Evolutionary conservation across 2,888 invertebrate genomes (phyloP), one percentile per base, ranked within the genome.

Genomic region (Pasiphila rectangulata): DNA sequence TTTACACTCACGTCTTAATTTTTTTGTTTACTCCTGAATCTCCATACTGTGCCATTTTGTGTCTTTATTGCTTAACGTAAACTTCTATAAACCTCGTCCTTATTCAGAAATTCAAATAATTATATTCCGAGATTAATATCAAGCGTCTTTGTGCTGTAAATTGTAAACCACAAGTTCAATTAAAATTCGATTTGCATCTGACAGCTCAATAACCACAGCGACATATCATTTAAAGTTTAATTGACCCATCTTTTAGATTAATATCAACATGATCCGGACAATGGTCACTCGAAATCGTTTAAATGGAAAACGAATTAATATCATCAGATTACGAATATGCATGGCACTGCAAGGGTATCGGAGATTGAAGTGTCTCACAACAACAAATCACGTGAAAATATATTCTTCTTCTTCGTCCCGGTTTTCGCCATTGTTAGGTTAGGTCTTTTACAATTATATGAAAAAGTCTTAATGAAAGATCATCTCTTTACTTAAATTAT

Each of bases 171-270:
- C 37, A 19, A n/a, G 17, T 43, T 51, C 38, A 46, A 53, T 56
- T 52, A 43, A 50, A 46, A 29, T 50, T 48, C 54, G 38, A 40
- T 48, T 47, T 46, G 38, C 39, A 35, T 51, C 37, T 36, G 54
- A 57, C 51, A 54, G 49, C 46, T 51, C 54, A 54, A 57, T 57
- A 41, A 45, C 23, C 36, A 30, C 27, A 17, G 7, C 23, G 25
- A 39, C 36, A 30, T 23, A 46, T 39, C 6, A 43, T 41, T 50
- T 46, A 42, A 45, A 47, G 35, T 45, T 47, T 35, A 46, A 54
- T 57, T 52, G 50, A 50, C 16, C 50, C 46, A 50, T 52, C 49
- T 21, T 5, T 52, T 32, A 38, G 38, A 41, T 36, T 7, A 29
- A 21, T 45, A 40, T 46, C 21, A 42, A 21, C 24, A 30, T 43